Base-by-base conservation (phyloP, 2,888 invertebrate species). In the Patella caerulea region DNA sequence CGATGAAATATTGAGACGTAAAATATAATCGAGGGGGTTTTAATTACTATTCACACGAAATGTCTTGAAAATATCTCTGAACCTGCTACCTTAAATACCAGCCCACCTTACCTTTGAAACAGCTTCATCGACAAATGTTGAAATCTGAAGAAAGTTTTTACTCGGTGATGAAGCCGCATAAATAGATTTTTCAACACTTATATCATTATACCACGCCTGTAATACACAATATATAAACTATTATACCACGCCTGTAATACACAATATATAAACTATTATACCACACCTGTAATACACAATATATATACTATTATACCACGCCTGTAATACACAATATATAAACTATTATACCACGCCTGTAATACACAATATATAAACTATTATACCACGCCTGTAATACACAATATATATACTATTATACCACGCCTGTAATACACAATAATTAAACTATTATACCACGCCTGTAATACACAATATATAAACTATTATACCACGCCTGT, bases 81-180 rank as follows among this genome's bases (percentile, higher is more conserved):
- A 4, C 9, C 45, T 45, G 45, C 9, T 45, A 45, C 45, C 45
- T 45, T 9, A 4, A 45, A 45, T 45, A 45, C 45, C 45, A 45
- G 9, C 45, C 45, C 45, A 45, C 3, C 45, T 45, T 45, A 45
- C 45, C 45, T 45, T 45, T 45, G 45, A 45, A 4, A 45, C 45
- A 45, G 45, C 7, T 45, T 9, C 45, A 9, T 45, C 45, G 45
- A 45, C 45, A 45, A 45, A 45, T 45, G 45, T 45, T 45, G 83
- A 83, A 11, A 88, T 79, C 78, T 88, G 88, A 34, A 88, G 83
- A 82, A 87, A 88, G 71, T 83, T 86, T 73, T 85, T 79, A 80
- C 87, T 87, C 3, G 87, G 87, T 1, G 88, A 88, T 79, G 88
- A 86, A 54, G 65, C 65, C 11, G 65, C 11, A 11, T 19, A 65